Conservation (phyloP, 2,113 vertebrate genomes). For the Rhinolophus sinicus region DNA sequence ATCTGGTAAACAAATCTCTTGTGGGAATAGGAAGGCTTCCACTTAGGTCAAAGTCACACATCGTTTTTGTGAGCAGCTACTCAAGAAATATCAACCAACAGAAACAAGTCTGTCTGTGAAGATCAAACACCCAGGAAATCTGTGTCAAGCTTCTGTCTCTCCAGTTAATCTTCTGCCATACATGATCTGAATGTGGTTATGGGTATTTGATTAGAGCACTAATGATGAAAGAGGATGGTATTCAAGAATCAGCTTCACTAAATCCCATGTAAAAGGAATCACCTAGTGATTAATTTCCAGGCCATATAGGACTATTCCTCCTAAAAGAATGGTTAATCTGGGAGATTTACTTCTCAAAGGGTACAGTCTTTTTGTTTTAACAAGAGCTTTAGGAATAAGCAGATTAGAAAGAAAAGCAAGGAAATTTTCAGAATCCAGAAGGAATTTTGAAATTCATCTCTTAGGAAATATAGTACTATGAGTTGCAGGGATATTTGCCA, state of each 20-base stretch:
- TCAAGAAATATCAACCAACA: background rate
- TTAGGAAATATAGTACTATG: background rate
- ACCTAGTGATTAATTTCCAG: conserved; percentile 19
- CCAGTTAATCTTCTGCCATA: conserved; percentile 2
- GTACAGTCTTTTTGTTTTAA: background rate
- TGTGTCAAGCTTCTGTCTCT: conserved; percentile 21
- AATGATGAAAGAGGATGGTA: conserved; percentile 1
- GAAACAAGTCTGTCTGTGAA: background rate
- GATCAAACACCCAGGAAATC: conserved; percentile 8
- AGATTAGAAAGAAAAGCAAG: background rate
- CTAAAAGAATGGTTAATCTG: background rate
- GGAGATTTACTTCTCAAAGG: conserved; percentile 40
- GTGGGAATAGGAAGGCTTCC: background rate
- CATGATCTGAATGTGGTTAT: background rate
- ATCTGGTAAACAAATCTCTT: background rate
- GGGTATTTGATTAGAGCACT: background rate
- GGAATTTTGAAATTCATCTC: background rate
- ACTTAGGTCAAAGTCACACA: background rate
- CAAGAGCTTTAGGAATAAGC: background rate
- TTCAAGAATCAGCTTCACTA: conserved; percentile 45
- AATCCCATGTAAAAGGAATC: background rate
- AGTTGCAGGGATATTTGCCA: background rate
- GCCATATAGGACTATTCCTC: background rate
- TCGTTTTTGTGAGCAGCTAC: background rate
- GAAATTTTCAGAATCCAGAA: conserved; percentile 9